Percentiles rank a stretch among this genome's conserved stretches.
phyloP scores from a whole-genome alignment of 2,113 vertebrate species.

The Pterocles gutturalis region DNA sequence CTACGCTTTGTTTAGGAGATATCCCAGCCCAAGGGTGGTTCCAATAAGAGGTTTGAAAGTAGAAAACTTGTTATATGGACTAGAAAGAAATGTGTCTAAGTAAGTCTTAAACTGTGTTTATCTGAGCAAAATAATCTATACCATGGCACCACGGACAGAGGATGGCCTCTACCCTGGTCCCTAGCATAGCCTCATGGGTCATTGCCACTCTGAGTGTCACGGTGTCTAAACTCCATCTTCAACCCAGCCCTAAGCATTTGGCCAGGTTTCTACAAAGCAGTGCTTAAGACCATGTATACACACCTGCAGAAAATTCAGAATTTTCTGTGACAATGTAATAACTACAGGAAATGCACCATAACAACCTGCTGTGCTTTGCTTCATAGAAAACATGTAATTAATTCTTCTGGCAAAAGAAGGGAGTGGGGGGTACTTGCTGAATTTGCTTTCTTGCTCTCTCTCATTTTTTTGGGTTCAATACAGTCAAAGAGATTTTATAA shows the following conservation, averaged over 20 bases:
- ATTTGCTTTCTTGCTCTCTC: neutral
- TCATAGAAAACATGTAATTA: slow-evolving; percentile 23
- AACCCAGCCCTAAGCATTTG: neutral
- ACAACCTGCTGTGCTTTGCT: neutral
- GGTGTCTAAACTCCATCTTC: neutral
- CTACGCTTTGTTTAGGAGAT: neutral
- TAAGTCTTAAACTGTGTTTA: neutral
- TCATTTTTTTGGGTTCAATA: neutral
- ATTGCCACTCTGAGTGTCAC: neutral
- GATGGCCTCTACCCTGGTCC: neutral
- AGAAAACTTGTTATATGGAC: neutral
- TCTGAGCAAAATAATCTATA: neutral
- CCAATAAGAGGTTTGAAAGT: neutral
- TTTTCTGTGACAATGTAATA: neutral
- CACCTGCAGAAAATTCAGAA: neutral
- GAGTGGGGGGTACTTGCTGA: neutral
- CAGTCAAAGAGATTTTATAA: neutral
- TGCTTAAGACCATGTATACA: rapidly evolving
- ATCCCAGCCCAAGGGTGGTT: neutral
- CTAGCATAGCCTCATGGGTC: neutral
- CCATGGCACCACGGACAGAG: neutral
- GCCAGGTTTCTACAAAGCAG: neutral
- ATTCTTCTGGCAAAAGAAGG: neutral
- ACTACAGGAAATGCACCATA: neutral
- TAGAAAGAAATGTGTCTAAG: neutral